phyloP scores from a whole-genome alignment of 2,113 vertebrate species.

The Callospermophilus lateralis region DNA sequence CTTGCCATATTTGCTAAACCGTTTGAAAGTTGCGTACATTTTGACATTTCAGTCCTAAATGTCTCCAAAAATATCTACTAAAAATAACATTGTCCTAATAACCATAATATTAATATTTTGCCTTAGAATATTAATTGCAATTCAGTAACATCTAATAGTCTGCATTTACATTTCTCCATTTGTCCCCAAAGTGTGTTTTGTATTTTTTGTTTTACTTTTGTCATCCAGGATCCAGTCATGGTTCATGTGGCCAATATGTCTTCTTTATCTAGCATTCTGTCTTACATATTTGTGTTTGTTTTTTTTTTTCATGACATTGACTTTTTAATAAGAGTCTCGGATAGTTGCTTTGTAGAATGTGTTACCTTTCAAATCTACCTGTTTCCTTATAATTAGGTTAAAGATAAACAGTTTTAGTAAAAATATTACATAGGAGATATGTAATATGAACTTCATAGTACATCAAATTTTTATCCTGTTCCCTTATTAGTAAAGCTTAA shows the following conservation, averaged over 20 bases:
- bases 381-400: slow-evolving; percentile 38
- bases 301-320: slow-evolving; percentile 12
- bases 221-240: neutral
- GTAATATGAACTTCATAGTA: neutral
- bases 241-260: neutral
- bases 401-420: slow-evolving; percentile 43
- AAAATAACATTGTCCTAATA: slow-evolving; percentile 33
- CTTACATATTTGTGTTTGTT: neutral
- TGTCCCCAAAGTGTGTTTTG: slow-evolving; percentile 20
- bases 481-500: neutral
- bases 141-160: slow-evolving; percentile 39
- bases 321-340: neutral
- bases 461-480: neutral
- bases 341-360: slow-evolving; percentile 17
- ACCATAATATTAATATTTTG: neutral
- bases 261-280: slow-evolving; percentile 11
- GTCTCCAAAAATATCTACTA: neutral
- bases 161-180: slow-evolving; percentile 37
- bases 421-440: neutral
- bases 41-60: slow-evolving; percentile 43
- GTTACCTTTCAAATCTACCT: neutral
- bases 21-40: slow-evolving; percentile 28
- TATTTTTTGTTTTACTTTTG: slow-evolving; percentile 26
- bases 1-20: neutral
- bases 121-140: slow-evolving; percentile 2